Evolutionary conservation across 2,797 vertebrate species (phyloP), one percentile per base, ranked within the genome.

Genomic region (Huso huso): DNA sequence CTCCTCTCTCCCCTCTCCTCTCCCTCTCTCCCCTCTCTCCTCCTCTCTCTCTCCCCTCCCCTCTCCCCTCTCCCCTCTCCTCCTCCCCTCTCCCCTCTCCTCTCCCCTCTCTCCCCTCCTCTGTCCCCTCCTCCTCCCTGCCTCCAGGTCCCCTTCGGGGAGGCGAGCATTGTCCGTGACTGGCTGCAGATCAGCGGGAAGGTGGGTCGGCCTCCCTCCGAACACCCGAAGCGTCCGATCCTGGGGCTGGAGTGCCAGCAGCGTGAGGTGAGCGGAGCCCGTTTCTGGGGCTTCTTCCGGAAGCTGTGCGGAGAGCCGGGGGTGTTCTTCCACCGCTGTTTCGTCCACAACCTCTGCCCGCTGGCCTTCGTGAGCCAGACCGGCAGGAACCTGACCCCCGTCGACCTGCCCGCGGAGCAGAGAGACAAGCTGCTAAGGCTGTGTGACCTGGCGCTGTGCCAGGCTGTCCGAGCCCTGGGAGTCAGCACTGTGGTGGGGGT

Each of bases 281-380:
- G 95, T 1, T 96, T 89, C 71, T 96, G 94, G 94, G 91, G 93
- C 23, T 86, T 96, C 73, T 90, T 97, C 74, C 84, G 73, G 18
- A 83, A 84, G 61, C 65, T 94, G 66, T 95, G 94, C 8, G 81
- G 85, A 0, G 82, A 90, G 18, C 92, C 94, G 0, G 74, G 60
- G 0, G 67, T 62, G 23, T 95, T 97, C 75, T 96, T 96, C 80
- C 82, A 73, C 1, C 90, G 86, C 78, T 97, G 91, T 75, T 95
- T 93, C 11, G 93, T 96, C 48, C 91, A 95, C 82, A 95, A 95
- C 76, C 83, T 93, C 48, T 97, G 94, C 73, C 94, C 94, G 0
- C 85, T 94, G 65, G 88, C 94, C 50, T 94, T 95, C 73, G 82
- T 95, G 84, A 84, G 76, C 6, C 73, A 84, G 64, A 84, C 80